phyloP scores from a whole-genome alignment of 1,140 invertebrate species.

The Doryteuthis pealeii region DNA sequence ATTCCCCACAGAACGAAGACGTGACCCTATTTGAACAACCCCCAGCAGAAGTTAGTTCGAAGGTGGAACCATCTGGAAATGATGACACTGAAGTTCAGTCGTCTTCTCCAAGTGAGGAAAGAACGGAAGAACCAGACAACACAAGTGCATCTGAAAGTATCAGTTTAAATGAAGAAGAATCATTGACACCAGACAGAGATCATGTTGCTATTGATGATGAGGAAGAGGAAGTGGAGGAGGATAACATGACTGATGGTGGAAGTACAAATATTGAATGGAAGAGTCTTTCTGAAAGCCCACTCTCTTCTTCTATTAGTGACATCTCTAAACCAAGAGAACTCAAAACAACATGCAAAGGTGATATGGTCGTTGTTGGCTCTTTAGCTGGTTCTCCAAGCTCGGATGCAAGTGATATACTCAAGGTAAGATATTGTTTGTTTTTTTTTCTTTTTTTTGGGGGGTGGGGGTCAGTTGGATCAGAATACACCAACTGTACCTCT shows the following conservation, averaged over 20 bases:
- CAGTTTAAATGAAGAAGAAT: background rate
- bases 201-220: conserved; percentile 8
- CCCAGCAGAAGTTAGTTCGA: background rate
- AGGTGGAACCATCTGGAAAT: background rate
- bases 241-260: background rate
- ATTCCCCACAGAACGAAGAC: too few species aligned
- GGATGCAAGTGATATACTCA: conserved; percentile 41
- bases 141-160: conserved; percentile 1
- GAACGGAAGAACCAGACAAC: background rate
- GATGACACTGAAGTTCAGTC: background rate
- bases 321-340: conserved; percentile 22
- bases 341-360: conserved; percentile 49
- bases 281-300: background rate
- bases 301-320: background rate
- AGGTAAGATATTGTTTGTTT: conserved; percentile 34
- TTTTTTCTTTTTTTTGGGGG: too few species aligned
- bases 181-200: conserved; percentile 2
- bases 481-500: too few species aligned
- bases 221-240: background rate
- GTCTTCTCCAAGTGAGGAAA: background rate
- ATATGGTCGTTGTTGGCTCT: conserved; percentile 52
- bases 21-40: background rate
- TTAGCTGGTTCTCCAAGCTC: conserved; percentile 46
- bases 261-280: background rate
- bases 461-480: too few species aligned